Evolutionary conservation across 2,113 vertebrate species (phyloP).

Genomic region (Strix uralensis): DNA sequence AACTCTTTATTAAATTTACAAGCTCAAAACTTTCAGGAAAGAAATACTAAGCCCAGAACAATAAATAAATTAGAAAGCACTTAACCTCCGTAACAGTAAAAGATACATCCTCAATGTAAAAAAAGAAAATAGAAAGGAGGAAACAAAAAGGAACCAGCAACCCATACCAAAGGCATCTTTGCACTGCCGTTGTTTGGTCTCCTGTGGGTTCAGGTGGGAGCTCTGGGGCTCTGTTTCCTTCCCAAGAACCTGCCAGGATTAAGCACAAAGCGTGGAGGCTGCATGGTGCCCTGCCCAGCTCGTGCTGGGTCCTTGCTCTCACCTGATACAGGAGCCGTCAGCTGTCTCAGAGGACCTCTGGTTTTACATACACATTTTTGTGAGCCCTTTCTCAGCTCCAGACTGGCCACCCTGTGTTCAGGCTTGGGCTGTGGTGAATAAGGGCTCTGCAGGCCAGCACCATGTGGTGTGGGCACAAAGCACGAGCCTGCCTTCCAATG

Average conservation of each 20-base stretch:
- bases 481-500: neutral
- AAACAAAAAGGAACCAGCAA: neutral
- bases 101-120: neutral
- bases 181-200: neutral
- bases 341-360: neutral
- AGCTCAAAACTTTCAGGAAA: conserved; percentile 13
- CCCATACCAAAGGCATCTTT: neutral
- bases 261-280: rapidly evolving
- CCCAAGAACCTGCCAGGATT: neutral
- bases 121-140: neutral
- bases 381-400: neutral
- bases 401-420: neutral
- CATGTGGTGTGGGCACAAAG: neutral
- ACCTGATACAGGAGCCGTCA: neutral
- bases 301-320: rapidly evolving
- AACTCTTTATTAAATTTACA: conserved; percentile 49
- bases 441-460: neutral
- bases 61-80: conserved; percentile 46
- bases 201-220: rapidly evolving
- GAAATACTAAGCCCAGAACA: neutral
- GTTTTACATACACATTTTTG: neutral
- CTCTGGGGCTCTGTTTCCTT: neutral
- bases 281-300: neutral
- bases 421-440: neutral
- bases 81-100: neutral